Percentiles rank a stretch among this genome's conserved stretches.
Conservation (phyloP, 2,888 invertebrate genomes). For the Gisinianus flammeolus region DNA sequence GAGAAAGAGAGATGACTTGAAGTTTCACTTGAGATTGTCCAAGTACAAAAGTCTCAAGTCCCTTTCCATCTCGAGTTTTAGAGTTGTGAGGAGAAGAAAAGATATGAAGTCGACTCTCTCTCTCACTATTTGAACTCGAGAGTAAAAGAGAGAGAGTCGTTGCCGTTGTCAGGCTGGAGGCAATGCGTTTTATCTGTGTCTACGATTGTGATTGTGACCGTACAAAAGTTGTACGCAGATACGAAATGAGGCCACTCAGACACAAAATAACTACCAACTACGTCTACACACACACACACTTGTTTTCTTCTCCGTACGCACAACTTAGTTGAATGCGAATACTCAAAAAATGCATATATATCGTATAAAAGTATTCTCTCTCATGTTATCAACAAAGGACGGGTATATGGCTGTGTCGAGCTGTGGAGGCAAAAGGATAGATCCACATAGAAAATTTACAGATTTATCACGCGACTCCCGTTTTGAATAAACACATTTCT, state of each 20-base stretch:
- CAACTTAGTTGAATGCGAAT: too few relatives aligned
- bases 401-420: not conserved
- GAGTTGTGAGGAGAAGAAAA: not conserved
- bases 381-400: not conserved
- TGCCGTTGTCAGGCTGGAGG: not conserved
- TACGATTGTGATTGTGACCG: too few relatives aligned
- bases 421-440: not conserved
- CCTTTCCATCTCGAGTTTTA: too few relatives aligned
- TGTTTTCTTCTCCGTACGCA: not conserved
- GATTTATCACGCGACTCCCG: not conserved
- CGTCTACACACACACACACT: not conserved
- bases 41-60: too few relatives aligned
- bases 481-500: not conserved
- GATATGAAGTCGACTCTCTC: too few relatives aligned
- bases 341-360: too few relatives aligned
- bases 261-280: not conserved
- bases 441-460: not conserved
- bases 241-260: not conserved
- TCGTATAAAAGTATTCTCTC: too few relatives aligned
- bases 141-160: too few relatives aligned
- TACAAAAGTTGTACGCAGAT: not conserved
- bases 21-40: too few relatives aligned
- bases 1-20: not conserved
- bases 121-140: not conserved
- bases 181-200: slow-evolving; percentile 2